phyloP scores from a whole-genome alignment of 2,888 invertebrate genomes.

The Acrocera orbiculus region DNA sequence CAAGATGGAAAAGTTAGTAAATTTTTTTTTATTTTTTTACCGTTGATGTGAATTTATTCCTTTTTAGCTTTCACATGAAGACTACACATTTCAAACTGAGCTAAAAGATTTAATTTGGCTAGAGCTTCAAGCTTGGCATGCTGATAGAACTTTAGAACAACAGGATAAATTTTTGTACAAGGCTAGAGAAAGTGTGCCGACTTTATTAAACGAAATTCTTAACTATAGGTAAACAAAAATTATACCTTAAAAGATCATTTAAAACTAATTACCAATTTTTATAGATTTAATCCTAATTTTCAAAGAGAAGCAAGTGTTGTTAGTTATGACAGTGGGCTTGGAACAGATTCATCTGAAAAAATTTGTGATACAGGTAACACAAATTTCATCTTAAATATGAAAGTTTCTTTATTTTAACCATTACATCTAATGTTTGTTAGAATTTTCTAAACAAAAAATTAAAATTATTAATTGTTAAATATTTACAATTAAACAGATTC shows the following conservation, averaged over 20 bases:
- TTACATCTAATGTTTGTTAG: no score
- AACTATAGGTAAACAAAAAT: conserved; percentile 42
- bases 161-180: conserved; percentile 62
- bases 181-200: conserved; percentile 52
- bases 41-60: no score
- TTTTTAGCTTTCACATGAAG: conserved; percentile 60
- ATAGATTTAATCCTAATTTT: conserved; percentile 22
- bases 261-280: background rate
- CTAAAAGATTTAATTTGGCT: conserved; percentile 82
- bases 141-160: conserved; percentile 53
- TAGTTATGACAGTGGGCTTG: conserved; percentile 26
- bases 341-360: conserved; percentile 17
- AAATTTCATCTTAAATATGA: background rate
- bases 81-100: conserved; percentile 75
- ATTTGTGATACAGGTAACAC: conserved; percentile 11
- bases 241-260: background rate
- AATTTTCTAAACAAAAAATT: no score
- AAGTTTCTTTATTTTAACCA: no score
- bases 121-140: conserved; percentile 70
- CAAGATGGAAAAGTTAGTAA: conserved; percentile 34
- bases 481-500: no score
- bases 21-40: background rate
- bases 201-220: conserved; percentile 55
- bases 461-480: background rate
- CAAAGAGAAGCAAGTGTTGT: conserved; percentile 21